These are phyloP conservation scores for Schizothorax lantsangensis DNA, from an alignment of 2,797 vertebrate genomes.

Conservation along the genomic window DNA sequence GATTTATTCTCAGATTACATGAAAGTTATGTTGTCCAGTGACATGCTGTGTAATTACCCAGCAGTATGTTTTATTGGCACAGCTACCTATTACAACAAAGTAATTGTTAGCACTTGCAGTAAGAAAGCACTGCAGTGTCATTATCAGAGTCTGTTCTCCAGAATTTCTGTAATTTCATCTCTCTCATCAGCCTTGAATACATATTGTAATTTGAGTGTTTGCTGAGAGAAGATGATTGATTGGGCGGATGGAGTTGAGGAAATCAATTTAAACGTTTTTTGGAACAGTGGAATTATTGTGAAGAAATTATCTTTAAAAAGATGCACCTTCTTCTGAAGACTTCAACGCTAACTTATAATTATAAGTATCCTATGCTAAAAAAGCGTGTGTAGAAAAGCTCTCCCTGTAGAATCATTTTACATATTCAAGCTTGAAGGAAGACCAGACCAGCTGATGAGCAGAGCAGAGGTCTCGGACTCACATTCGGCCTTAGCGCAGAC, in stretches of 20 bases:
- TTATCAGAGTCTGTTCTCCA: constrained; percentile 14
- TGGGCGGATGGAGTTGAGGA: not conserved
- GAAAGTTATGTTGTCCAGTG: constrained; percentile 36
- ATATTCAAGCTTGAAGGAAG: constrained; percentile 37
- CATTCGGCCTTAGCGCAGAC: constrained; percentile 95
- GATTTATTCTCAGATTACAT: constrained; percentile 48
- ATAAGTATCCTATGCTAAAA: not conserved
- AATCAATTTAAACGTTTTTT: not conserved
- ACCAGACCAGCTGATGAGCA: constrained; percentile 21
- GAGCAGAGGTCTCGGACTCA: constrained; percentile 74
- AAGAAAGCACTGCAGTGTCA: constrained; percentile 29
- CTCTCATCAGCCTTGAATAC: constrained; percentile 6
- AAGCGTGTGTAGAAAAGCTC: not conserved
- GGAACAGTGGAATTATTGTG: not conserved
- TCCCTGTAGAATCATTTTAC: not conserved
- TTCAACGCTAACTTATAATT: not conserved
- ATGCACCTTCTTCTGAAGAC: not conserved
- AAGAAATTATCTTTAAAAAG: not conserved
- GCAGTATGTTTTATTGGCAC: constrained; percentile 45
- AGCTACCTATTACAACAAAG: constrained; percentile 45
- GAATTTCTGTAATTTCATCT: constrained; percentile 21
- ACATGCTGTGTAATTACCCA: constrained; percentile 38
- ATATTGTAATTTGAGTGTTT: constrained; percentile 2
- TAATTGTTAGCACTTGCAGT: constrained; percentile 30
- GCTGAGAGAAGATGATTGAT: constrained; percentile 1